A percentile compares a stretch with the other conserved stretches of the same genome.
phyloP scores from a whole-genome alignment of 2,797 vertebrate genomes.

The Manis crassicaudata region DNA sequence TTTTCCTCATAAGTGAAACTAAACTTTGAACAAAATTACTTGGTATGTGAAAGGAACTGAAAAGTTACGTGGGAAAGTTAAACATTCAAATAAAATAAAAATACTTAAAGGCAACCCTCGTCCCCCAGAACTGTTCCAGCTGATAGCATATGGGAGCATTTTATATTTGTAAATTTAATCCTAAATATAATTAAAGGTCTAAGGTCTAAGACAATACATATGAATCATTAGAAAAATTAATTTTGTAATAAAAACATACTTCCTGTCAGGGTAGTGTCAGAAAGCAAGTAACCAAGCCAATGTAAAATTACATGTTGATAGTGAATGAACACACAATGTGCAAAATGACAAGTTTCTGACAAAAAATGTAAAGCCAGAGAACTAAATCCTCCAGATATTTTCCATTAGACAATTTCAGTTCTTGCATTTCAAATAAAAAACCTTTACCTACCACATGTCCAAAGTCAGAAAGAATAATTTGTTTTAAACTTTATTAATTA shows the following conservation, averaged over 20 bases:
- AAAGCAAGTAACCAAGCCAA: slow-evolving; percentile 46
- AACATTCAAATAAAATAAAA: not conserved
- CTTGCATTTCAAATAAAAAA: slow-evolving; percentile 46
- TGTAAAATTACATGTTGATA: not conserved
- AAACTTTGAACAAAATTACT: slow-evolving; percentile 1
- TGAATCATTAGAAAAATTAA: not conserved
- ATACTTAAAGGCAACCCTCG: not conserved
- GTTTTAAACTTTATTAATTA: not conserved
- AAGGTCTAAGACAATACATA: not conserved
- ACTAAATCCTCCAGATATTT: not conserved
- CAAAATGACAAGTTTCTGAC: not conserved
- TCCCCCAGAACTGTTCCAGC: not conserved
- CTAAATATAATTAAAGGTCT: slow-evolving; percentile 5
- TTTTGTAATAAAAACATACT: not conserved
- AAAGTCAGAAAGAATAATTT: not conserved
- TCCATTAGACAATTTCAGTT: not conserved
- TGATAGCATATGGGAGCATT: not conserved
- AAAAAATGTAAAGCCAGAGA: not conserved
- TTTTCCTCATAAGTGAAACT: not conserved
- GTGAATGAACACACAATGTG: slow-evolving; percentile 17
- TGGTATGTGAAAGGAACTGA: not conserved
- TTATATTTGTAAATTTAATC: not conserved
- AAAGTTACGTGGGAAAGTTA: not conserved
- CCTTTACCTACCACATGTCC: not conserved
- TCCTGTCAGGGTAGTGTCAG: not conserved